Conservation (phyloP, 2,113 vertebrate genomes). For the Talpa occidentalis region DNA sequence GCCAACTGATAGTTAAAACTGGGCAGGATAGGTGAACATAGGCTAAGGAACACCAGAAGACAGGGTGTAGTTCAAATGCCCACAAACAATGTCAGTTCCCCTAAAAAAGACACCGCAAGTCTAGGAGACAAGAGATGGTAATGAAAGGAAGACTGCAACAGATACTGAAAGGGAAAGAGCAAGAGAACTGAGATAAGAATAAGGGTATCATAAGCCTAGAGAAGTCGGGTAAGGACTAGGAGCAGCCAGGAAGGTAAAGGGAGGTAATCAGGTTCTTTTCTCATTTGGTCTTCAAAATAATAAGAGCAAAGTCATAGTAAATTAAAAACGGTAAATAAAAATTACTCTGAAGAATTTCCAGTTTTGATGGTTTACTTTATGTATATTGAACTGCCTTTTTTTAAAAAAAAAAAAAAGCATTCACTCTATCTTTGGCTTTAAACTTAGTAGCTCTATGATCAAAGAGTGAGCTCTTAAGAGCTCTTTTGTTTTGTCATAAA, state of each 20-base stretch:
- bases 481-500: slow-evolving; percentile 41
- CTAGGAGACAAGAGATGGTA: slow-evolving; percentile 27
- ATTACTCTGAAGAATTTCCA: background rate
- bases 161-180: background rate
- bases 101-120: background rate
- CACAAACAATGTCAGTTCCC: background rate
- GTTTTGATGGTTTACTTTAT: background rate
- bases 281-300: background rate
- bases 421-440: background rate
- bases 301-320: background rate
- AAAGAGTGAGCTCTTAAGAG: background rate
- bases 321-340: background rate
- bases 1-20: slow-evolving; percentile 14
- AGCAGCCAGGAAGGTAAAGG: background rate
- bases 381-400: background rate
- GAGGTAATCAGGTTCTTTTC: background rate
- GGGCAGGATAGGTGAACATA: background rate
- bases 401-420: background rate
- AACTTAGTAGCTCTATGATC: background rate
- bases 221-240: background rate
- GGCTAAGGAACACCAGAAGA: background rate
- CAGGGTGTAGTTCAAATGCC: background rate
- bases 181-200: slow-evolving; percentile 20
- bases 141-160: background rate
- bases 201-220: background rate